Base-by-base conservation (phyloP, 2,797 vertebrate genomes). In the Sebastes iracundus region DNA sequence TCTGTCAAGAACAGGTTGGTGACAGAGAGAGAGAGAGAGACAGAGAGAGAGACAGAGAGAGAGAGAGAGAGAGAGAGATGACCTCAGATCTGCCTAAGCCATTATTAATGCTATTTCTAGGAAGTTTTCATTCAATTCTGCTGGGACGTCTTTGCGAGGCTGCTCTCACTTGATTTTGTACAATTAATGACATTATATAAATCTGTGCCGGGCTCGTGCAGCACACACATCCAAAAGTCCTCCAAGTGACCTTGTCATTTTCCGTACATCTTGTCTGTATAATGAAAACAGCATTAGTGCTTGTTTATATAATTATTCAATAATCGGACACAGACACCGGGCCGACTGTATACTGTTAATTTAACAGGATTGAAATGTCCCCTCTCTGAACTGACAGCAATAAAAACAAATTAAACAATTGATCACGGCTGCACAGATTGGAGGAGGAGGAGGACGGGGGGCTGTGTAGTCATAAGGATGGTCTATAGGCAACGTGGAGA, bases 231-330 rank as follows among this genome's bases (percentile, higher is more conserved):
- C 58, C 62, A 58, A 83, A 86, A 85, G 90, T 92, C 92, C 87
- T 94, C 76, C 73, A 80, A 73, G 63, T 83, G 87, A 90, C 91
- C 89, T 91, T 91, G 85, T 62, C 72, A 9, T 81, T 81, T 83
- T 66, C 25, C 64, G 2, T 20, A 23, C 23, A 67, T 88, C 49
- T 42, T 53, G 7, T 72, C 56, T 55, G 33, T 49, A 16, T 62
- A 62, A 79, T 74, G 53, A 82, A 78, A 87, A 75, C 38, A 62
- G 66, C 7, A 74, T 35, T 33, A 42, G 28, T 14, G 67, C 13
- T 77, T 28, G 63, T 81, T 72, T 60, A 82, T 80, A 42, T 67
- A 67, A 80, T 74, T 72, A 80, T 61, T 65, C n/a, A 64, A 20
- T 59, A 64, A 77, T 28, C 11, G 65, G 63, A 65, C 30, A 33